A percentile compares a stretch with the other conserved stretches of the same genome.
These are phyloP conservation scores for Euplagia quadripunctaria DNA, from an alignment of 2,888 invertebrate genomes.

Conservation along the genomic window DNA sequence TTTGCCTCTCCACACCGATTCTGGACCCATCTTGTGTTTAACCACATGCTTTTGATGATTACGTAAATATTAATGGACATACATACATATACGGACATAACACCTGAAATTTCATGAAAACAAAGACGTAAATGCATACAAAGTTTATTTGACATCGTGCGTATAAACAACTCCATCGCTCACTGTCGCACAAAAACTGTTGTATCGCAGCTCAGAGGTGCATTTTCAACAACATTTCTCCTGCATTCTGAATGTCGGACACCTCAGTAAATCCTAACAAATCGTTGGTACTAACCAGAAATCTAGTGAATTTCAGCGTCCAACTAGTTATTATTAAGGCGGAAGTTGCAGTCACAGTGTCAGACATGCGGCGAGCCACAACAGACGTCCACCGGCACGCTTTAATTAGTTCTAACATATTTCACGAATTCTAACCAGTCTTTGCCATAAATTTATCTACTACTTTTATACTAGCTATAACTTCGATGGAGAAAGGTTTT, in stretches of 20 bases:
- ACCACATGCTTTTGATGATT: no score
- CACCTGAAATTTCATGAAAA: neutral
- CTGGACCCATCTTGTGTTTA: no score
- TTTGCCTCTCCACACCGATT: no score
- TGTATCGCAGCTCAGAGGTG: neutral
- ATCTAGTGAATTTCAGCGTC: conserved; percentile 33
- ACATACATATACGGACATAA: neutral
- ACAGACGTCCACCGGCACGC: conserved; percentile 44
- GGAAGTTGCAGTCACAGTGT: conserved; percentile 51
- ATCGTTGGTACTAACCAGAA: conserved; percentile 28
- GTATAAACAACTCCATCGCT: neutral
- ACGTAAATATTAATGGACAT: no score
- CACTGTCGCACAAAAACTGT: conserved; percentile 9
- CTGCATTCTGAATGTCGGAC: conserved; percentile 17
- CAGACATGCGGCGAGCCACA: conserved; percentile 53
- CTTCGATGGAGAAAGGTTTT: neutral
- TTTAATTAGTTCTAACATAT: conserved; percentile 58
- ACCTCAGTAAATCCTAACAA: conserved; percentile 31
- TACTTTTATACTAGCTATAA: neutral
- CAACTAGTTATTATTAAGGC: conserved; percentile 37
- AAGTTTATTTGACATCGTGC: neutral
- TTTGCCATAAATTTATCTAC: neutral
- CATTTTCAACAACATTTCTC: conserved; percentile 25
- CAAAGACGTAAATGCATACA: neutral
- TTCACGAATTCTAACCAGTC: conserved; percentile 22